phyloP scores from a whole-genome alignment of 2,888 invertebrate species.

The Apoda limacodes region DNA sequence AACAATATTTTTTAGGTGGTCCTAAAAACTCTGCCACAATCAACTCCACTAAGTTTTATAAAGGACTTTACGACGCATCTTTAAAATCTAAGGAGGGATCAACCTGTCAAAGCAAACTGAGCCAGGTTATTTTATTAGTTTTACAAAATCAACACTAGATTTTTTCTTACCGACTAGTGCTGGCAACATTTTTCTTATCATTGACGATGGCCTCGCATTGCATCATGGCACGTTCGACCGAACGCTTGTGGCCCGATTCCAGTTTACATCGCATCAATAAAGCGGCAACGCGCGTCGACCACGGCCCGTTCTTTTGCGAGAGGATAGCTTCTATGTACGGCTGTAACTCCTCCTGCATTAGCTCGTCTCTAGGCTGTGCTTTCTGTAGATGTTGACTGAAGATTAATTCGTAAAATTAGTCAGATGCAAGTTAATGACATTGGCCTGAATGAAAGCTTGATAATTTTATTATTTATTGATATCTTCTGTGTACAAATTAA shows the following conservation, averaged over 20 bases:
- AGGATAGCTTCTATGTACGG: constrained; percentile 79
- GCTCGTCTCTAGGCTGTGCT: constrained; percentile 82
- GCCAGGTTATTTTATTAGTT: too few species aligned
- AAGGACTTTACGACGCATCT: too few species aligned
- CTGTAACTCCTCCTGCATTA: constrained; percentile 84
- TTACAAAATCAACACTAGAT: background rate
- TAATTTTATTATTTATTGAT: too few species aligned
- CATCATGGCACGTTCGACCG: constrained; percentile 88
- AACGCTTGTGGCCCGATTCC: constrained; percentile 82
- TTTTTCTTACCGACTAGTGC: constrained; percentile 35
- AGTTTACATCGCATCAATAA: constrained; percentile 81
- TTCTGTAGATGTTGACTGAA: constrained; percentile 77
- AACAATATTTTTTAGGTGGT: too few species aligned
- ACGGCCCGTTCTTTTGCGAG: constrained; percentile 75
- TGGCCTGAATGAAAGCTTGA: too few species aligned
- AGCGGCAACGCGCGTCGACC: constrained; percentile 81
- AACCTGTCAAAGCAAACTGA: too few species aligned
- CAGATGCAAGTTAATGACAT: too few species aligned
- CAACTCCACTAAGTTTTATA: too few species aligned
- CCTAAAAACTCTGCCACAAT: too few species aligned
- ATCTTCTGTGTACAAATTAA: too few species aligned
- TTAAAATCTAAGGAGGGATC: too few species aligned
- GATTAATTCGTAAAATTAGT: too few species aligned
- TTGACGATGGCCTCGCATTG: constrained; percentile 86
- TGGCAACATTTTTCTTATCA: constrained; percentile 37